Percentiles rank a stretch among this genome's conserved stretches.
phyloP scores from a whole-genome alignment of 2,888 invertebrate genomes.

The Dolomedes plantarius region DNA sequence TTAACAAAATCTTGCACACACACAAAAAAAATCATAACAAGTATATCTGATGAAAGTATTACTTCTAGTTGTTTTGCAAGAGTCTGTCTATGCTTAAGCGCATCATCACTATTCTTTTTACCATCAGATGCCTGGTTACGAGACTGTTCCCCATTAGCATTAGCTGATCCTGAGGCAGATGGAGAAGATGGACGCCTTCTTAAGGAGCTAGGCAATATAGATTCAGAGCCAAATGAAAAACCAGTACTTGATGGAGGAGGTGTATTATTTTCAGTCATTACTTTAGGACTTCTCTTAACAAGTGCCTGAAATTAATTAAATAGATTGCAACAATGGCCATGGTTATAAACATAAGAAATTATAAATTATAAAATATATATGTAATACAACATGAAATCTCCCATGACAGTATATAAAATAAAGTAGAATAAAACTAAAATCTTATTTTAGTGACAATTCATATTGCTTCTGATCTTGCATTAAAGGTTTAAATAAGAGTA shows the following conservation, averaged over 20 bases:
- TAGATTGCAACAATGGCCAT: too few species aligned
- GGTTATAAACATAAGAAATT: too few species aligned
- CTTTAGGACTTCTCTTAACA: constrained; percentile 82
- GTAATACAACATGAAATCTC: too few species aligned
- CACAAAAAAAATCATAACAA: too few species aligned
- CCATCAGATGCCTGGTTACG: constrained; percentile 73
- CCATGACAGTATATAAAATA: too few species aligned
- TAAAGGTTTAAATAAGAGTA: too few species aligned
- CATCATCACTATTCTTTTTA: constrained; percentile 75
- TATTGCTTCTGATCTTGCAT: too few species aligned
- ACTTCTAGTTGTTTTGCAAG: constrained; percentile 81
- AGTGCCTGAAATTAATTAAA: constrained; percentile 78
- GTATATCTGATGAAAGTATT: too few species aligned
- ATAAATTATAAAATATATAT: too few species aligned
- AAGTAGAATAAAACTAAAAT: too few species aligned
- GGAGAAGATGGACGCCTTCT: constrained; percentile 81
- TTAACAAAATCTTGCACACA: too few species aligned
- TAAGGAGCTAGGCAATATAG: constrained; percentile 81
- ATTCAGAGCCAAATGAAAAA: constrained; percentile 79
- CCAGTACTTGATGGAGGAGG: constrained; percentile 73
- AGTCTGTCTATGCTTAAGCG: constrained; percentile 79
- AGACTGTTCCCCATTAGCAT: constrained; percentile 42
- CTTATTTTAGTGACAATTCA: too few species aligned
- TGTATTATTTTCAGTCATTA: constrained; percentile 75
- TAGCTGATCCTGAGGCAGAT: constrained; percentile 43